phyloP scores from a whole-genome alignment of 2,113 vertebrate genomes.

The Glaucidium brasilianum region DNA sequence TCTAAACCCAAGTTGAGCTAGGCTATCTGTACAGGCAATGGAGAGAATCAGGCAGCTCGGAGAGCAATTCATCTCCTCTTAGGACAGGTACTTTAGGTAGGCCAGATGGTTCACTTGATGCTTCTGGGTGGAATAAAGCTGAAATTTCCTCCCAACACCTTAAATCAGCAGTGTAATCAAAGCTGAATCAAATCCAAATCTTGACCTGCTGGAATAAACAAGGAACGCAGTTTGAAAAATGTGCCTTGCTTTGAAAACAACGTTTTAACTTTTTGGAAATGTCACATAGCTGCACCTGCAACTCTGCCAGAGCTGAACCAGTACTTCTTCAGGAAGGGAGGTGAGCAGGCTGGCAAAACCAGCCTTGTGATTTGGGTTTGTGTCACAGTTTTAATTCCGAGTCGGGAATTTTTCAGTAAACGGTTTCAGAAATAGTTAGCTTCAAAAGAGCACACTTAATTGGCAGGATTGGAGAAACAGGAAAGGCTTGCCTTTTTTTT shows the following conservation, averaged over 20 bases:
- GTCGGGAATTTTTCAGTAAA: neutral
- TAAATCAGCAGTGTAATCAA: neutral
- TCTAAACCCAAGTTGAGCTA: neutral
- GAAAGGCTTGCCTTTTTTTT: neutral
- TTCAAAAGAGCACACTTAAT: neutral
- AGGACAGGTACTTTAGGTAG: neutral
- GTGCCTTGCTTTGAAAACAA: neutral
- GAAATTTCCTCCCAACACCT: neutral
- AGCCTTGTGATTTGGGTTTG: neutral
- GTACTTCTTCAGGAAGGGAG: neutral
- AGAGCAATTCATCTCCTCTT: neutral
- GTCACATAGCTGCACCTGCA: neutral
- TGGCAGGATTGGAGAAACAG: neutral
- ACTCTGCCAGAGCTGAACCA: fast-evolving
- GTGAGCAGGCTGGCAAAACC: neutral
- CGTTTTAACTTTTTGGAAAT: neutral
- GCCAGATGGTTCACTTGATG: neutral
- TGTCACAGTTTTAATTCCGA: neutral
- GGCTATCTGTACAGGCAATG: neutral
- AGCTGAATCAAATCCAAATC: neutral
- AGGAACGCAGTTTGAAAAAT: neutral
- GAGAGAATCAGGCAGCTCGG: neutral
- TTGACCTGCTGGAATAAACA: neutral
- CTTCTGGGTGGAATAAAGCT: neutral
- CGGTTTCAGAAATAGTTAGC: neutral